These are phyloP conservation scores for Limanda limanda DNA, from an alignment of 2,113 vertebrate genomes.

Conservation along the genomic window DNA sequence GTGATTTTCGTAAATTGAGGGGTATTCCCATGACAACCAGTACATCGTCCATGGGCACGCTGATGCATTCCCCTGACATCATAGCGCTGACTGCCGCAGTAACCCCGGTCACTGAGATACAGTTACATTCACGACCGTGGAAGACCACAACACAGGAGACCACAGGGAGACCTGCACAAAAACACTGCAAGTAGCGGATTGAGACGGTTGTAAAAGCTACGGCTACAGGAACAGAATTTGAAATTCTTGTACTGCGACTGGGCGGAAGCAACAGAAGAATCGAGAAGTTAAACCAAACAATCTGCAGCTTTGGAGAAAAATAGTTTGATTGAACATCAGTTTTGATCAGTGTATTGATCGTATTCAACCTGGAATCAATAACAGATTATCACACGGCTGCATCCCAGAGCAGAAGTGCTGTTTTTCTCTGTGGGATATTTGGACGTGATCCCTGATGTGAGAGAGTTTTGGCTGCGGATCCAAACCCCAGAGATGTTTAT, in stretches of 20 bases:
- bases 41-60: constrained; percentile 30
- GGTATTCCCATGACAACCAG: constrained; percentile 39
- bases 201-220: background rate
- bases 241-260: no score
- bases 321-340: background rate
- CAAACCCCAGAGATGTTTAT: constrained; percentile 73
- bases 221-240: background rate
- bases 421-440: constrained; percentile 48
- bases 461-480: constrained; percentile 56
- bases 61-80: constrained; percentile 49
- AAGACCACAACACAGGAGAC: constrained; percentile 38
- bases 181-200: constrained; percentile 17
- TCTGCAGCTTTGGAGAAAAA: background rate
- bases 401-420: constrained; percentile 30
- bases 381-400: constrained; percentile 10
- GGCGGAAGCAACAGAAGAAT: no score
- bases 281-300: background rate
- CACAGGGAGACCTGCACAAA: constrained; percentile 24
- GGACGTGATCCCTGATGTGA: constrained; percentile 48
- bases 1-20: constrained; percentile 23
- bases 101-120: constrained; percentile 61
- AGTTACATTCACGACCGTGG: constrained; percentile 43
- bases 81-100: constrained; percentile 35
- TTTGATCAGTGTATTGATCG: background rate
- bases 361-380: constrained; percentile 24